A percentile compares a stretch with the other conserved stretches of the same genome.
Evolutionary conservation across 2,888 invertebrate species (phyloP).

Genomic region (Rhopalosiphum nymphaeae): DNA sequence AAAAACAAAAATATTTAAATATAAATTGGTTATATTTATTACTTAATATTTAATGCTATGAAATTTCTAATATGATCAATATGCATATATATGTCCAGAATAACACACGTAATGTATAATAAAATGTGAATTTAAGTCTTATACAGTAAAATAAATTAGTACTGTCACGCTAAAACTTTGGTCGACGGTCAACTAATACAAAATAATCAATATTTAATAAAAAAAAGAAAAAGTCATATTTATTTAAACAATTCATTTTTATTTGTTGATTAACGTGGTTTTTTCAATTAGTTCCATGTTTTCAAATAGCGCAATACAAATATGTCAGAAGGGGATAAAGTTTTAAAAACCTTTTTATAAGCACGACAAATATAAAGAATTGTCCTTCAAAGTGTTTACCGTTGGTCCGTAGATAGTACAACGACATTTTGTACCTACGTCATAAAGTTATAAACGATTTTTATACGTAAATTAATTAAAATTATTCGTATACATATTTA

Average conservation of each 20-base stretch:
- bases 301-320: not conserved
- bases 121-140: not conserved
- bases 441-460: not conserved
- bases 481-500: not conserved
- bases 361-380: not conserved
- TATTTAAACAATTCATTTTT: not conserved
- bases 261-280: not conserved
- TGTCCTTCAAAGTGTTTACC: not conserved
- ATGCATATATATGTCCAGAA: not conserved
- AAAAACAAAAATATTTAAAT: not conserved
- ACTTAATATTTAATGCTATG: not conserved
- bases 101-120: not conserved
- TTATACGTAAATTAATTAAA: not conserved
- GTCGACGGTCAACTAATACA: not conserved
- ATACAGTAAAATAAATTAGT: not conserved
- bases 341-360: not conserved
- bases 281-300: not conserved
- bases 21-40: not conserved
- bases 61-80: not conserved
- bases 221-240: not conserved
- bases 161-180: not conserved
- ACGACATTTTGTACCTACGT: not conserved
- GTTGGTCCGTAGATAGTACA: not conserved
- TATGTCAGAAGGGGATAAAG: not conserved
- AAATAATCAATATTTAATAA: not conserved